These are phyloP conservation scores for Vulpes ferrilata DNA, from an alignment of 2,113 vertebrate species.

Conservation along the genomic window DNA sequence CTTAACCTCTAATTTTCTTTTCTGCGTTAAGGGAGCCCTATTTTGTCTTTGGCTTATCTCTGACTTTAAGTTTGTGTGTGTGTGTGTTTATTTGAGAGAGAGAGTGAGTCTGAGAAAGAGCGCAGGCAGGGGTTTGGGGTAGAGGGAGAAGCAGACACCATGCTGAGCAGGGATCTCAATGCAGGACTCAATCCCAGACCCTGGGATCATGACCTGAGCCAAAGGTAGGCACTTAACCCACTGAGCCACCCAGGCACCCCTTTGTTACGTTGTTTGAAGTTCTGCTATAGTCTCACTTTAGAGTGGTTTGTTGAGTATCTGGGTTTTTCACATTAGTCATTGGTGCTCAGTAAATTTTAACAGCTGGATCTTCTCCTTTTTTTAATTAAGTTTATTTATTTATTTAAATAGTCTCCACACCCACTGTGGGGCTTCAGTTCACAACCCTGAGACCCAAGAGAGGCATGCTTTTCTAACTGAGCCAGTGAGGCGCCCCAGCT, in stretches of 20 bases:
- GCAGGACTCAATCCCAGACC: no score
- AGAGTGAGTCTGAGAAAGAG: no score
- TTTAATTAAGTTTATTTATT: neutral
- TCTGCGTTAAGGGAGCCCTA: neutral
- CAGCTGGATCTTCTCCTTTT: neutral
- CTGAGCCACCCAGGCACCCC: no score
- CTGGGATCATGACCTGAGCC: no score
- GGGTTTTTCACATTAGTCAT: neutral
- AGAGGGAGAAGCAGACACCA: no score
- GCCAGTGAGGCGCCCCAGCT: neutral
- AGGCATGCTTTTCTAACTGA: neutral
- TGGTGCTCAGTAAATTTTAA: neutral
- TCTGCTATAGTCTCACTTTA: slow-evolving; percentile 4
- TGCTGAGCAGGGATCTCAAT: no score
- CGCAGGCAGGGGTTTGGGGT: no score
- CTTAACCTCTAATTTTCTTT: slow-evolving; percentile 12
- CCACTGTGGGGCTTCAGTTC: neutral
- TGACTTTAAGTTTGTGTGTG: neutral
- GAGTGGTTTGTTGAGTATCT: neutral
- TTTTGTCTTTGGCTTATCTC: slow-evolving; percentile 40
- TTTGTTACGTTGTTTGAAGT: neutral
- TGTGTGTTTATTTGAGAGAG: no score
- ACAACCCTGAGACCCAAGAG: neutral
- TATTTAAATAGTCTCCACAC: neutral
- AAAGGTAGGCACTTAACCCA: no score